Percentiles rank a stretch among this genome's conserved stretches.
phyloP scores from a whole-genome alignment of 2,888 invertebrate species.

The Pristionchus japonicus region DNA sequence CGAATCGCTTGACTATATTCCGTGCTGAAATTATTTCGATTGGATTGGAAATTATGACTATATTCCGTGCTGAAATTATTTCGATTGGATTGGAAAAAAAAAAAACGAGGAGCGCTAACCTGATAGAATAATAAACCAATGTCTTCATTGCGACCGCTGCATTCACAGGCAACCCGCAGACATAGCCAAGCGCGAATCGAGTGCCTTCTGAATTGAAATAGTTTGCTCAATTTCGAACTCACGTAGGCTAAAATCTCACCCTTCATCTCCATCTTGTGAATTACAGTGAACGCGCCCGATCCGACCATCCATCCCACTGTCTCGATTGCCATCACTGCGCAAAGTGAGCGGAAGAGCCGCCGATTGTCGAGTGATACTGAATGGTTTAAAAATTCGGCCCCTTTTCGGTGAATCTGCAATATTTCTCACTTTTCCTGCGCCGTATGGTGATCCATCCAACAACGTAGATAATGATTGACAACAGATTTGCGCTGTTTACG shows the following conservation, averaged over 20 bases:
- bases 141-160: not conserved
- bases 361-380: not conserved
- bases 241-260: not conserved
- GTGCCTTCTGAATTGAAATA: no score
- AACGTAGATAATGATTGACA: not conserved
- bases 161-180: not conserved
- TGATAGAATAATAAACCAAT: not conserved
- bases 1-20: not conserved
- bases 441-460: not conserved
- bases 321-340: not conserved
- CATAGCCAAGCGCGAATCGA: not conserved
- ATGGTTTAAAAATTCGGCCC: not conserved
- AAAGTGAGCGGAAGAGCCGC: not conserved
- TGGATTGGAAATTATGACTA: not conserved
- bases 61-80: no score
- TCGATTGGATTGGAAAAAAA: no score
- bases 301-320: not conserved
- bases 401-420: not conserved
- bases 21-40: not conserved
- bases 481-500: not conserved
- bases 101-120: no score
- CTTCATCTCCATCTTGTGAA: not conserved
- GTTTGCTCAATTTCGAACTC: no score
- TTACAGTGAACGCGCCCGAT: not conserved
- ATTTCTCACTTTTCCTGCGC: not conserved